Evolutionary conservation across 2,888 invertebrate species (phyloP).

Genomic region (Orthonevra nobilis): DNA sequence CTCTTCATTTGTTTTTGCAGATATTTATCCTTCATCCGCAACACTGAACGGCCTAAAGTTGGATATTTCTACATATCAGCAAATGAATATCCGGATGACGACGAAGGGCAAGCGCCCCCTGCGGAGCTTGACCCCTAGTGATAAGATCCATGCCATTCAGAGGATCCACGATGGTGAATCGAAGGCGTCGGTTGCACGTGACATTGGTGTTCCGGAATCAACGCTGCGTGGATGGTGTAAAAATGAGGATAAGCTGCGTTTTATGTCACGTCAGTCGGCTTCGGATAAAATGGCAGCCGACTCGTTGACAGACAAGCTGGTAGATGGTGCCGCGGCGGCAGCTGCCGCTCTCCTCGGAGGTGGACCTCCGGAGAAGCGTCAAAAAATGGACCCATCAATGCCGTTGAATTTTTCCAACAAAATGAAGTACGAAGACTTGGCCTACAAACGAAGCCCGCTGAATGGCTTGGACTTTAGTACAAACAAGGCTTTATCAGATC

Average conservation of each 20-base stretch:
- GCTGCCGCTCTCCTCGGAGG: slow-evolving; percentile 74
- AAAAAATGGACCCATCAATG: slow-evolving; percentile 77
- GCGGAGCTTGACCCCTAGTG: slow-evolving; percentile 87
- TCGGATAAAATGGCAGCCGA: slow-evolving; percentile 83
- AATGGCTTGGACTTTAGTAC: slow-evolving; percentile 79
- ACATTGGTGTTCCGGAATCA: slow-evolving; percentile 92
- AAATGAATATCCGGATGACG: slow-evolving; percentile 82
- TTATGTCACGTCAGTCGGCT: slow-evolving; percentile 86
- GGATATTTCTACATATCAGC: slow-evolving; percentile 79
- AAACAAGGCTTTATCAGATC: slow-evolving; percentile 76
- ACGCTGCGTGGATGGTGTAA: slow-evolving; percentile 94
- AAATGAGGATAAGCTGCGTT: slow-evolving; percentile 88
- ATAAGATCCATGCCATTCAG: slow-evolving; percentile 90
- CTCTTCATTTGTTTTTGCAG: slow-evolving; percentile 72
- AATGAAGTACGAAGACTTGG: slow-evolving; percentile 79
- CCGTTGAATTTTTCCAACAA: slow-evolving; percentile 79
- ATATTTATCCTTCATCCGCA: slow-evolving; percentile 52
- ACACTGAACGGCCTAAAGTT: slow-evolving; percentile 79
- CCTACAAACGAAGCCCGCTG: slow-evolving; percentile 77
- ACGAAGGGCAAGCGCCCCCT: slow-evolving; percentile 90
- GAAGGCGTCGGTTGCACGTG: slow-evolving; percentile 91
- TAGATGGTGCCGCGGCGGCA: slow-evolving; percentile 73
- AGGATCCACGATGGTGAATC: slow-evolving; percentile 92
- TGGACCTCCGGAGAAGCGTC: slow-evolving; percentile 78
- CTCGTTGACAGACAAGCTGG: slow-evolving; percentile 76